phyloP scores from a whole-genome alignment of 1,140 invertebrate species.

The Lepidurus packardi region DNA sequence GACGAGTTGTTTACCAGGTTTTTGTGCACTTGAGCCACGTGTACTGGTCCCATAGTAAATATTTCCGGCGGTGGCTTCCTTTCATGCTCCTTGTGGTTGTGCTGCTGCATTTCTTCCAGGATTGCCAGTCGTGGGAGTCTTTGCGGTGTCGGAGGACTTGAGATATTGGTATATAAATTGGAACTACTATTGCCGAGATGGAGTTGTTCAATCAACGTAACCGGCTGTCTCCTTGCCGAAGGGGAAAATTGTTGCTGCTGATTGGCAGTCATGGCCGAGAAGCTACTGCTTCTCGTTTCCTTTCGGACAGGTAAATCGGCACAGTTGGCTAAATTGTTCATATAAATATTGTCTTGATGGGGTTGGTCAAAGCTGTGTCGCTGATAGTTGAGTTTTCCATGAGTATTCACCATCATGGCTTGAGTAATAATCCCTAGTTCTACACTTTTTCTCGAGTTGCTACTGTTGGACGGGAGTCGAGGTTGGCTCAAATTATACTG shows the following conservation, averaged over 20 bases:
- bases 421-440: slow-evolving; percentile 27
- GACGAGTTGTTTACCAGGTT: slow-evolving; percentile 8
- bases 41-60: background rate
- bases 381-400: slow-evolving; percentile 13
- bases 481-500: slow-evolving; percentile 24
- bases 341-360: background rate
- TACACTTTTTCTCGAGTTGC: background rate
- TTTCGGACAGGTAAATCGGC: background rate
- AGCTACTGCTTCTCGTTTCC: background rate
- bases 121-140: background rate
- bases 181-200: background rate
- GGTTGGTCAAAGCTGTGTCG: background rate
- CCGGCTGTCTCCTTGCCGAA: background rate
- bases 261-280: background rate
- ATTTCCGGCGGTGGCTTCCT: background rate
- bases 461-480: slow-evolving; percentile 12
- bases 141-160: background rate
- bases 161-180: slow-evolving; percentile 9
- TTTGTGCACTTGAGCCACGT: slow-evolving; percentile 18
- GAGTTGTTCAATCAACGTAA: slow-evolving; percentile 15
- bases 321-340: background rate
- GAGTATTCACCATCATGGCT: background rate
- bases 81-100: background rate
- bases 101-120: slow-evolving; percentile 1
- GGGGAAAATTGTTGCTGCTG: background rate